Evolutionary conservation across 1,140 invertebrate species (phyloP).

Genomic region (Bombus waltoni): DNA sequence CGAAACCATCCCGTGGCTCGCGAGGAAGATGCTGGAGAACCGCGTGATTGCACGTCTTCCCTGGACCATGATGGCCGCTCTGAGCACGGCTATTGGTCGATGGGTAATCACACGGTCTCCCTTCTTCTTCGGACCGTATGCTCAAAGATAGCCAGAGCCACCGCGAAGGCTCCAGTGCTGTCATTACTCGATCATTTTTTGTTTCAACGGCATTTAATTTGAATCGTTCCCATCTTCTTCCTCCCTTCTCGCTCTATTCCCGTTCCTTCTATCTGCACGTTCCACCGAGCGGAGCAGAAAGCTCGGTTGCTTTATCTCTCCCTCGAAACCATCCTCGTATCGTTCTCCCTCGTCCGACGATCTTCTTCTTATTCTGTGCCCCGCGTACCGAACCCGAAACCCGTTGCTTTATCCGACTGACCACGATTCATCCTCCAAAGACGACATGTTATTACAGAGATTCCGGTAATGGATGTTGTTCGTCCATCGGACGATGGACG

Average conservation of each 20-base stretch:
- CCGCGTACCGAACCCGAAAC: conserved; percentile 22
- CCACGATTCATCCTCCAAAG: conserved; percentile 42
- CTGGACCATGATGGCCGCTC: conserved; percentile 76
- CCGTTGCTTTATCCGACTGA: conserved; percentile 46
- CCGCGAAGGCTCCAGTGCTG: conserved; percentile 58
- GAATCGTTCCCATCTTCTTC: conserved; percentile 59
- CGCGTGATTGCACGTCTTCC: conserved; percentile 75
- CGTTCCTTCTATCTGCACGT: neutral
- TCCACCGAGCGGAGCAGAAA: neutral
- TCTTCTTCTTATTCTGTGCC: conserved; percentile 25
- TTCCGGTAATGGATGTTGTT: conserved; percentile 40
- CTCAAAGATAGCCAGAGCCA: conserved; percentile 63
- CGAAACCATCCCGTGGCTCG: conserved; percentile 49
- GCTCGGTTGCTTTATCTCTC: neutral
- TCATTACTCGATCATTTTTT: conserved; percentile 73
- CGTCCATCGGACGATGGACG: neutral
- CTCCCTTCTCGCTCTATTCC: no score
- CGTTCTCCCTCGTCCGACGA: neutral
- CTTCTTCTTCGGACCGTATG: conserved; percentile 36
- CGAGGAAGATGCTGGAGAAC: conserved; percentile 60
- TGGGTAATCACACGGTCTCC: conserved; percentile 72
- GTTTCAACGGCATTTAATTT: conserved; percentile 73
- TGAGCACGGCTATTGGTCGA: conserved; percentile 73
- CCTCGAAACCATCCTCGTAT: neutral
- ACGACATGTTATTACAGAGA: conserved; percentile 51